A percentile compares a stretch with the other conserved stretches of the same genome.
phyloP scores from a whole-genome alignment of 2,113 vertebrate species.

The Pygathrix nemaeus region DNA sequence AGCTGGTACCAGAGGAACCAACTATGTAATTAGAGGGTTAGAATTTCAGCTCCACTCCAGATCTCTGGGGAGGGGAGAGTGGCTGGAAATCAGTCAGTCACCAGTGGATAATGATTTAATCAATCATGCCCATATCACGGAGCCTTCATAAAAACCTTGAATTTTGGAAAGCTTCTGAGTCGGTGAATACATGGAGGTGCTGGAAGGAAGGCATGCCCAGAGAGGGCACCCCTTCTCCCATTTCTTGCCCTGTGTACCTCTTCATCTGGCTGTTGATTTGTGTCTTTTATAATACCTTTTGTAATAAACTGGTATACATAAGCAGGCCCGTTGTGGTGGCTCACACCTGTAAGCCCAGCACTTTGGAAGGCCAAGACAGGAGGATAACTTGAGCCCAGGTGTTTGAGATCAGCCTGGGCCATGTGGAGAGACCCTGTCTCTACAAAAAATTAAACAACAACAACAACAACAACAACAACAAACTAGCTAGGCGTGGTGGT shows the following conservation, averaged over 20 bases:
- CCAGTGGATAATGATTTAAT: neutral
- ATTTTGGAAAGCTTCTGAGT: neutral
- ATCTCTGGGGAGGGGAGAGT: neutral
- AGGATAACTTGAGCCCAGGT: too few species aligned
- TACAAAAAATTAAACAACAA: too few species aligned
- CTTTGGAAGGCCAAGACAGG: neutral
- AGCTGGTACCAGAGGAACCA: neutral
- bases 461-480: too few species aligned
- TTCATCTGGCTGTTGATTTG: neutral
- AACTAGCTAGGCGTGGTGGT: too few species aligned
- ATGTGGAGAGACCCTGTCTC: too few species aligned
- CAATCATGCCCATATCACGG: accelerated
- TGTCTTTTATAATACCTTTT: neutral
- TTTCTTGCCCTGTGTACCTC: neutral
- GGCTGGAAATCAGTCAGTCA: neutral
- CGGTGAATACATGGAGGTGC: neutral
- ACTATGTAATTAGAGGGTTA: neutral
- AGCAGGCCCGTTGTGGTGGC: neutral
- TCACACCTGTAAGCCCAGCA: too few species aligned
- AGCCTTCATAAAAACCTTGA: neutral
- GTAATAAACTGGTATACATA: neutral
- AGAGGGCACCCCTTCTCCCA: neutral
- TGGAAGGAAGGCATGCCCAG: neutral
- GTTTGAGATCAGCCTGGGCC: too few species aligned
- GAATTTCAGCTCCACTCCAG: neutral